Conservation (phyloP, 2,113 vertebrate species). For the Sterrhoptilus dennistouni region DNA sequence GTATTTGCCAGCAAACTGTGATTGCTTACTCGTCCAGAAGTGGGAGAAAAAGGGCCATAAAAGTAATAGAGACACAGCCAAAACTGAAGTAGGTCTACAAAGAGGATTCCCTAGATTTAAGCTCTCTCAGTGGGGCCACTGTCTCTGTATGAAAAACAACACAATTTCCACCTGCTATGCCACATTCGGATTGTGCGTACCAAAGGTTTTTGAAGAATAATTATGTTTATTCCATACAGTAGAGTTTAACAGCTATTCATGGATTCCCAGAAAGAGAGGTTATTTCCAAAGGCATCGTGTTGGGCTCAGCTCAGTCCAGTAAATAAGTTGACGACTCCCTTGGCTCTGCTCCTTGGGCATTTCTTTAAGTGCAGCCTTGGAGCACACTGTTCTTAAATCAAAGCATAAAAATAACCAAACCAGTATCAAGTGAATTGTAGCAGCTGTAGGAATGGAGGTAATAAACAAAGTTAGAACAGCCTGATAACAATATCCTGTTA, state of each 20-base stretch:
- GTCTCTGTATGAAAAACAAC: background rate
- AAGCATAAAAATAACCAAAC: conserved; percentile 42
- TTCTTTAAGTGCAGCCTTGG: background rate
- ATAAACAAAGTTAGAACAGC: conserved; percentile 21
- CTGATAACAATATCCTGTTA: background rate
- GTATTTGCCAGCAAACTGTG: background rate
- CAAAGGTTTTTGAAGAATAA: background rate
- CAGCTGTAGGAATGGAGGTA: conserved; percentile 2
- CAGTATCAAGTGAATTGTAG: background rate
- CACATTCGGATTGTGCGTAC: background rate
- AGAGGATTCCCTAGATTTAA: background rate
- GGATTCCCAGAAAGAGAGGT: background rate
- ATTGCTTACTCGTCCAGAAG: background rate
- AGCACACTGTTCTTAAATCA: conserved; percentile 28
- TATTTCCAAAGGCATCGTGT: background rate
- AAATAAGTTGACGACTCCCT: background rate
- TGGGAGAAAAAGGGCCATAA: background rate
- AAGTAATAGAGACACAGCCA: background rate
- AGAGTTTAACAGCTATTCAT: background rate
- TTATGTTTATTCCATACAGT: background rate
- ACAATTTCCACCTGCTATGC: background rate
- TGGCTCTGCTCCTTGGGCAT: background rate
- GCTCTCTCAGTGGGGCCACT: background rate
- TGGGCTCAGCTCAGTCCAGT: background rate
- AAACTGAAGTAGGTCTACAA: background rate